Evolutionary conservation across 2,797 vertebrate genomes (phyloP).

Genomic region (Enteromius argenteus): DNA sequence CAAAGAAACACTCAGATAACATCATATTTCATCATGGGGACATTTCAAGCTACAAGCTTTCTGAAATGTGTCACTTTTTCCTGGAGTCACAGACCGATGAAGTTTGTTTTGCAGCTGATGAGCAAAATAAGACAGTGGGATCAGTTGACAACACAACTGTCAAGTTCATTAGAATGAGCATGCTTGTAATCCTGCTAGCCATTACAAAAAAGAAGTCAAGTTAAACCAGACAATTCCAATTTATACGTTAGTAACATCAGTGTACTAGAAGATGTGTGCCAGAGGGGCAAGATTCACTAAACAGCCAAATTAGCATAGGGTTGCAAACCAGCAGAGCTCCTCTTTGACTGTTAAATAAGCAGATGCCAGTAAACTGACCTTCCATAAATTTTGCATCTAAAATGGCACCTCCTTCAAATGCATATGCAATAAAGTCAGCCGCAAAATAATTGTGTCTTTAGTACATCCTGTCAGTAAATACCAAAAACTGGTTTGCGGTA

Average conservation of each 20-base stretch:
- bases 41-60: constrained; percentile 10
- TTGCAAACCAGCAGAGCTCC: not conserved
- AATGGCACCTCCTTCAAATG: too few species aligned
- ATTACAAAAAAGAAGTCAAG: not conserved
- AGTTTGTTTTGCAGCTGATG: not conserved
- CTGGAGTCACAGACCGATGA: constrained; percentile 1
- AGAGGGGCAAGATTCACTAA: not conserved
- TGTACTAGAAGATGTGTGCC: not conserved
- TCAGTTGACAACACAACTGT: not conserved
- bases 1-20: constrained; percentile 41
- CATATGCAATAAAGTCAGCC: too few species aligned
- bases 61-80: constrained; percentile 13
- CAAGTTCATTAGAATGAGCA: not conserved
- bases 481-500: too few species aligned
- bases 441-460: too few species aligned
- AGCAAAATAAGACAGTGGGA: not conserved
- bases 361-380: too few species aligned
- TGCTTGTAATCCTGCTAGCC: not conserved
- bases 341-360: not conserved
- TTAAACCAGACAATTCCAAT: not conserved
- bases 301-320: not conserved
- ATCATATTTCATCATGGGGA: constrained; percentile 34
- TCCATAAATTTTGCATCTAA: too few species aligned
- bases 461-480: too few species aligned
- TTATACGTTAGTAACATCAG: not conserved